phyloP scores from a whole-genome alignment of 2,113 vertebrate species.

The Sinocyclocheilus anshuiensis region DNA sequence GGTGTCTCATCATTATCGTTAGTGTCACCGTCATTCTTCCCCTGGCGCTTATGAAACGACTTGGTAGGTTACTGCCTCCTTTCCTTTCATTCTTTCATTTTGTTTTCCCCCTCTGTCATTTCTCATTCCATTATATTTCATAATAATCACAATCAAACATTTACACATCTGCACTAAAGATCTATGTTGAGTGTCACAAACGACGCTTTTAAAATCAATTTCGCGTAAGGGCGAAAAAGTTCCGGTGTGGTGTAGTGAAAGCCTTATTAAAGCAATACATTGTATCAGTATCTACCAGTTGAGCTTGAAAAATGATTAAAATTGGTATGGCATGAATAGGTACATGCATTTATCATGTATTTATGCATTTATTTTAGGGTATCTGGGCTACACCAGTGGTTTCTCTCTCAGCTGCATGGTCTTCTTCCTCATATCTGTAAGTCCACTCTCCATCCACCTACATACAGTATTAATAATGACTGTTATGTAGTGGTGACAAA shows the following conservation, averaged over 20 bases:
- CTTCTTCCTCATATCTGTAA: conserved; percentile 87
- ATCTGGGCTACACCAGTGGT: conserved; percentile 87
- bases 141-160: background rate
- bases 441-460: conserved; percentile 53
- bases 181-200: background rate
- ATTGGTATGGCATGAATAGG: background rate
- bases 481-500: background rate
- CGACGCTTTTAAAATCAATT: too few species aligned
- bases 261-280: too few species aligned
- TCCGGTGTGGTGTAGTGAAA: too few species aligned
- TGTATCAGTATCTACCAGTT: too few species aligned
- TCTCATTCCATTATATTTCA: background rate
- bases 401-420: conserved; percentile 88
- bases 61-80: conserved; percentile 72
- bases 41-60: conserved; percentile 81
- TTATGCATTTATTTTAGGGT: conserved; percentile 71
- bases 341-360: background rate
- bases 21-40: conserved; percentile 79
- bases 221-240: too few species aligned
- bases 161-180: background rate
- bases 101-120: background rate
- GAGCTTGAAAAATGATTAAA: background rate
- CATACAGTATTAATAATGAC: background rate
- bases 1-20: conserved; percentile 81
- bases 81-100: conserved; percentile 12